phyloP scores from a whole-genome alignment of 2,113 vertebrate genomes.

The Serilophus lunatus region DNA sequence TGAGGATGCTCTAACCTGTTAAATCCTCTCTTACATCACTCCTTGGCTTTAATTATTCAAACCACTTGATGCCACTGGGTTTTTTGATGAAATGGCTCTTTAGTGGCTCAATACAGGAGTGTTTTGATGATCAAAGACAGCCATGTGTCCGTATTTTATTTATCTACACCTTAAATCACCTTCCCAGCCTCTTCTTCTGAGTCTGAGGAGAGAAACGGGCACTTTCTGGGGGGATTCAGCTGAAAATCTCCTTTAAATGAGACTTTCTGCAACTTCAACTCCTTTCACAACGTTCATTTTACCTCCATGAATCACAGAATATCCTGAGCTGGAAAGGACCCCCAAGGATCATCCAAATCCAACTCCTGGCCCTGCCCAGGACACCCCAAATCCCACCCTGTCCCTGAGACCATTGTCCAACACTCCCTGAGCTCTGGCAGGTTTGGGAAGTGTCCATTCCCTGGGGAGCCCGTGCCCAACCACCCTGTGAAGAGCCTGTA shows the following conservation, averaged over 20 bases:
- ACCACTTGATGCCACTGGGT: not conserved
- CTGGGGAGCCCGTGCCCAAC: too few relatives aligned
- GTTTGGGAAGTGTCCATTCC: too few relatives aligned
- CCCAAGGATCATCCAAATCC: too few relatives aligned
- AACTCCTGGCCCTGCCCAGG: too few relatives aligned
- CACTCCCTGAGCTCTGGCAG: too few relatives aligned
- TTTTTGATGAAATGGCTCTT: not conserved
- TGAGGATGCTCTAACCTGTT: not conserved
- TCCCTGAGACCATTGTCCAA: too few relatives aligned
- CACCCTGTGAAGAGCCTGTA: too few relatives aligned
- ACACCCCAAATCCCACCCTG: too few relatives aligned
- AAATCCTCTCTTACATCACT: not conserved
- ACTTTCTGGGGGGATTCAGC: not conserved
- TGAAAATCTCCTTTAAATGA: not conserved
- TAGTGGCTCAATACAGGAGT: not conserved
- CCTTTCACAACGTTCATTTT: not conserved
- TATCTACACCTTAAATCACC: not conserved
- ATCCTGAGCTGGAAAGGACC: too few relatives aligned
- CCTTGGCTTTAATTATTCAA: not conserved
- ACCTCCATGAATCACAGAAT: too few relatives aligned
- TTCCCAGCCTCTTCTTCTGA: not conserved
- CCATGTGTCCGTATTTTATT: not conserved
- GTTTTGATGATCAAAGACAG: not conserved
- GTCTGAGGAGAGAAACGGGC: not conserved
- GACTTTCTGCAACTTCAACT: not conserved